These are phyloP conservation scores for Tylochromis polylepis DNA, from an alignment of 2,113 vertebrate genomes.

Conservation along the genomic window DNA sequence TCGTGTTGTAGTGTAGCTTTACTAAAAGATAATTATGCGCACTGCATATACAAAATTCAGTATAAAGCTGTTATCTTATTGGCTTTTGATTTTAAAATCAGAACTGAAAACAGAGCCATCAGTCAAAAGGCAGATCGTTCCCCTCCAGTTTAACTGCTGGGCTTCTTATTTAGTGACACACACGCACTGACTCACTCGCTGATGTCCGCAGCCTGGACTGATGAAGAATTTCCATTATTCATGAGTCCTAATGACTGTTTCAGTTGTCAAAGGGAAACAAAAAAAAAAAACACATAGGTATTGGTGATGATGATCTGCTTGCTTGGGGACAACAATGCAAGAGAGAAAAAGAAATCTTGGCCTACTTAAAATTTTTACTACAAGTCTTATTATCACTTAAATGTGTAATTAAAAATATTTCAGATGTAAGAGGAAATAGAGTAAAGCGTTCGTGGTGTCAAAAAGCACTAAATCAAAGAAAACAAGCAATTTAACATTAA, in stretches of 20 bases:
- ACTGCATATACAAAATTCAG: neutral
- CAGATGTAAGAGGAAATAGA: neutral
- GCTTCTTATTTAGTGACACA: neutral
- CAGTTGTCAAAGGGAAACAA: constrained; percentile 17
- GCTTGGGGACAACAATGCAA: neutral
- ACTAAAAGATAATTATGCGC: neutral
- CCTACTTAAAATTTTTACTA: neutral
- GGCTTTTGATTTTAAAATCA: neutral
- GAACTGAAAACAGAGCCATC: constrained; percentile 1
- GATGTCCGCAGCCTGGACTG: neutral
- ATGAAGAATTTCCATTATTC: constrained; percentile 36
- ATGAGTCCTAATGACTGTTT: constrained; percentile 35
- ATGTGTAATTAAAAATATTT: neutral
- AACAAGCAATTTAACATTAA: neutral
- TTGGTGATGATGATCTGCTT: neutral
- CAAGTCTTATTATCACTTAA: neutral
- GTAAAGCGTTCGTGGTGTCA: neutral
- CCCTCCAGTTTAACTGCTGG: neutral
- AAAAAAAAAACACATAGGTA: neutral
- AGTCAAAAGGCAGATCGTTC: neutral
- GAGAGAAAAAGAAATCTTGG: neutral
- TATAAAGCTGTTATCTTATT: constrained; percentile 18
- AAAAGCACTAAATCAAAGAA: neutral
- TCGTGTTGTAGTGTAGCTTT: neutral
- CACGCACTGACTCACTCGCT: constrained; percentile 2